Evolutionary conservation across 2,113 vertebrate genomes (phyloP).

Genomic region (Coracopsis vasa): DNA sequence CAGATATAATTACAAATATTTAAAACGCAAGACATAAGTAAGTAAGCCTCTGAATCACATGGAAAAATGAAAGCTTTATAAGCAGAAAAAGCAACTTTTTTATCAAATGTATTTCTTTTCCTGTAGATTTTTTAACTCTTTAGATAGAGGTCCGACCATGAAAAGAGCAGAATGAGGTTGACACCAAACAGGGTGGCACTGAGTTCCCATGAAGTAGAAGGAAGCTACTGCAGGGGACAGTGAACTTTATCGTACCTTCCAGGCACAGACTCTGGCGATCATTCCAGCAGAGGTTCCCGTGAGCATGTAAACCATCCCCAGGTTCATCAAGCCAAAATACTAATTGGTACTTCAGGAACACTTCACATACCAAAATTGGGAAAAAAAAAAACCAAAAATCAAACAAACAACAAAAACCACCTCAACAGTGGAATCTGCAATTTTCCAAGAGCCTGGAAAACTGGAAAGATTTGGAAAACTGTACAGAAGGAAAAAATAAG

Average conservation of each 20-base stretch:
- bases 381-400: background rate
- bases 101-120: background rate
- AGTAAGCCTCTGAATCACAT: background rate
- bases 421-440: background rate
- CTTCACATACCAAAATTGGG: background rate
- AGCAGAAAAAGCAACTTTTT: background rate
- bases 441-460: background rate
- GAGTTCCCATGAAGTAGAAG: fast-evolving
- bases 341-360: background rate
- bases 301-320: background rate
- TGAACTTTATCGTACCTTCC: fast-evolving
- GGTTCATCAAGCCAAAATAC: background rate
- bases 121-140: background rate
- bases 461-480: background rate
- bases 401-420: background rate
- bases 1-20: background rate
- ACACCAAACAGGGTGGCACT: fast-evolving
- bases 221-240: background rate
- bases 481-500: background rate
- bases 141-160: background rate
- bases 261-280: fast-evolving
- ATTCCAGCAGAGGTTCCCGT: background rate
- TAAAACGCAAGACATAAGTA: background rate
- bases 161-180: background rate
- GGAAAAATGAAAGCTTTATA: background rate